Percentiles rank a stretch among this genome's conserved stretches.
phyloP scores from a whole-genome alignment of 2,113 vertebrate species.

The Leucoraja erinaceus region DNA sequence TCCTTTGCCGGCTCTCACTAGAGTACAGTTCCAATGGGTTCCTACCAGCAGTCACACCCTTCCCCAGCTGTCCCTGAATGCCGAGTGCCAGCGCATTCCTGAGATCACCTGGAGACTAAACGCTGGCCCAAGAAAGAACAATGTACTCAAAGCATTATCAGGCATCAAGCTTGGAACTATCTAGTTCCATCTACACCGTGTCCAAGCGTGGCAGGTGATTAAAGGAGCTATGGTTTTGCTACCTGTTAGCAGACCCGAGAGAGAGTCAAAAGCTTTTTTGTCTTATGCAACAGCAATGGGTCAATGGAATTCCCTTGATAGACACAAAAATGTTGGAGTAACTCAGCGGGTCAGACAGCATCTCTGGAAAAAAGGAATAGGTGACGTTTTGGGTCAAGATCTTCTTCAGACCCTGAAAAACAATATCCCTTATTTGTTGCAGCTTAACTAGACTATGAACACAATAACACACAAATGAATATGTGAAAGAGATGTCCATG shows the following conservation, averaged over 20 bases:
- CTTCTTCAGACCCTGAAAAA: too few relatives aligned
- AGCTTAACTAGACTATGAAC: too few relatives aligned
- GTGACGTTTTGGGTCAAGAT: too few relatives aligned
- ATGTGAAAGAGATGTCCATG: neutral
- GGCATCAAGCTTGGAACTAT: neutral
- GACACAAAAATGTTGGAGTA: too few relatives aligned
- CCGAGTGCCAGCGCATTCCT: neutral
- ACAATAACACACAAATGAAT: too few relatives aligned
- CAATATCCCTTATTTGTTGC: too few relatives aligned
- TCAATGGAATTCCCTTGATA: too few relatives aligned
- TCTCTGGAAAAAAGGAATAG: too few relatives aligned
- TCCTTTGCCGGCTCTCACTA: neutral
- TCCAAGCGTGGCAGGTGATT: neutral
- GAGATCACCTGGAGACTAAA: neutral
- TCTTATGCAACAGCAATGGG: too few relatives aligned
- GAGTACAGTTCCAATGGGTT: neutral
- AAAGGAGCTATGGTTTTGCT: neutral
- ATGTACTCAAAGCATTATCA: neutral
- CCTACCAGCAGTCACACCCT: neutral
- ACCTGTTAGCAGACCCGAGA: too few relatives aligned
- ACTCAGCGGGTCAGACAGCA: too few relatives aligned
- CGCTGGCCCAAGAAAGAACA: neutral
- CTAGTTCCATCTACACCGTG: neutral
- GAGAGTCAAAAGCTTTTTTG: too few relatives aligned
- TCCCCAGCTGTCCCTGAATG: neutral